Evolutionary conservation across 1,140 invertebrate genomes (phyloP), one percentile per base, ranked within the genome.

Genomic region (Drosophila nikananu): DNA sequence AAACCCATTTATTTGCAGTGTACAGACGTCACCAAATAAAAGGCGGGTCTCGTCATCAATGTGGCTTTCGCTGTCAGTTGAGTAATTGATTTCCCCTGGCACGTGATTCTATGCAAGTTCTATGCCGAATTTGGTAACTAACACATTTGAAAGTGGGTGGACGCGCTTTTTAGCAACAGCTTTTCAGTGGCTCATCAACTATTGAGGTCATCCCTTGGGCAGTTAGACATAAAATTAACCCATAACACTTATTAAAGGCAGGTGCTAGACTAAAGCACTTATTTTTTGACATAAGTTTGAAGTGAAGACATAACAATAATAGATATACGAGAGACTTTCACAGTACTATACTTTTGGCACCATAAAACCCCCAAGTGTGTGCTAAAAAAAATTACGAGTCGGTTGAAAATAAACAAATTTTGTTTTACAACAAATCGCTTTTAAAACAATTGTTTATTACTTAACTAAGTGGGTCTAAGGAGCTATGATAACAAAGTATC

Each of bases 91-190:
- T 86, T 65, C 30, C 42, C 54, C 41, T 13, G 58, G 66, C 83
- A 65, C 80, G 83, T 86, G 83, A 87, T 55, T 76, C 57, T 65
- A 72, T 80, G 52, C 71, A 17, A 61, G 71, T 73, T 73, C 70
- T 63, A 48, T 70, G 30, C 35, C 63, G 39, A 71, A 42, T 61
- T 78, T 60, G 55, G 25, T 21, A 35, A 41, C 64, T 30, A 46
- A 42, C 23, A 25, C n/a, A 25, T 66, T 52, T 70, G 39, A 41
- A 44, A 54, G 27, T 66, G 66, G 46, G 66, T 35, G 58, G 21
- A 10, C 30, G 63, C 37, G 39, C 12, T 58, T 58, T 59, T 35
- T 13, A n/a, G 15, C 37, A 25, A 32, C 27, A 35, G 58, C 15
- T 66, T 12, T 68, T n/a, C 60, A 42, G 62, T 42, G 55, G 27